Conservation (phyloP, 2,797 vertebrate genomes). For the Hydrocynus forskahlii region DNA sequence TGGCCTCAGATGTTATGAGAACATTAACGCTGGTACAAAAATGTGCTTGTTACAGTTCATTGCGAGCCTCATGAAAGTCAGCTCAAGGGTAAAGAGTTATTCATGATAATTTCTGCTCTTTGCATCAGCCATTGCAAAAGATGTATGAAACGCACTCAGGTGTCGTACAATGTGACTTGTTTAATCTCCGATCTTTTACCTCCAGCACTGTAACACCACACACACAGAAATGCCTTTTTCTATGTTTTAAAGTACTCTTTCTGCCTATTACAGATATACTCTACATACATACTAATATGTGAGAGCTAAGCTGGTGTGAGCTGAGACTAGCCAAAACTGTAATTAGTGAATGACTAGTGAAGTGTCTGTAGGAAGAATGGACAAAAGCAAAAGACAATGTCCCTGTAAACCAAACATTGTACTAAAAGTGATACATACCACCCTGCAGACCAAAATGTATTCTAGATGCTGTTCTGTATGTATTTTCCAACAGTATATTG, state of each 20-base stretch:
- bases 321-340: background rate
- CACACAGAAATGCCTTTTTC: constrained; percentile 12
- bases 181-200: constrained; percentile 38
- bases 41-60: constrained; percentile 45
- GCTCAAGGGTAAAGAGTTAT: constrained; percentile 50
- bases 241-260: background rate
- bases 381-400: too few species aligned
- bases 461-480: background rate
- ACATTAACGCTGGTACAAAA: constrained; percentile 38
- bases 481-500: constrained; percentile 18
- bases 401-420: background rate
- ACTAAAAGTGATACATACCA: background rate
- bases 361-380: background rate
- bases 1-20: constrained; percentile 29
- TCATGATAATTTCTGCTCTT: constrained; percentile 53
- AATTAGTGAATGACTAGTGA: constrained; percentile 6
- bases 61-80: constrained; percentile 47
- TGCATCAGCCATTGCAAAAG: constrained; percentile 57
- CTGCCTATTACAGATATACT: background rate
- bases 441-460: background rate
- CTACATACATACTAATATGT: background rate
- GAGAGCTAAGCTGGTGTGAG: background rate
- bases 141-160: constrained; percentile 30
- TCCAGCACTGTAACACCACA: constrained; percentile 32
- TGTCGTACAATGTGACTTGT: constrained; percentile 30